Base-by-base conservation (phyloP, 1,140 invertebrate species). In the Luehdorfia chinensis region DNA sequence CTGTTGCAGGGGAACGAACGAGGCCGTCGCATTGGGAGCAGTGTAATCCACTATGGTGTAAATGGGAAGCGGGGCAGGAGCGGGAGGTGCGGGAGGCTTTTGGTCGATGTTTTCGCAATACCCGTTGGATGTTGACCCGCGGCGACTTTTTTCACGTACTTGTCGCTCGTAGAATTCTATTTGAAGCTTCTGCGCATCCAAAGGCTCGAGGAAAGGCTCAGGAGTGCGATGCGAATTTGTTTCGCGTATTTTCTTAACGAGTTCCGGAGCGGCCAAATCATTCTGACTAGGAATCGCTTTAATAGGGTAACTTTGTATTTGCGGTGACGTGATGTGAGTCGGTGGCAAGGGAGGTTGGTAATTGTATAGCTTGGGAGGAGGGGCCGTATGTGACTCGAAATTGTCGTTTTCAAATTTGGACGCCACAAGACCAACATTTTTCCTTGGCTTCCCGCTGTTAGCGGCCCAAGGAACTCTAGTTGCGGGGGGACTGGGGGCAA, bases 141-240 rank as follows among this genome's bases (percentile, higher is more conserved):
- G 70, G 23, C 72, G 76, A 25, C 58, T 65, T 44, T 87, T 81
- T 25, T 85, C 75, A 3, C 75, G 67, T 21, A 88, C 84, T 59
- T 87, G 83, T 52, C 73, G 78, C 49, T 88, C 87, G 39, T 88
- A 88, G 53, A 88, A 88, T 54, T 88, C 84, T 44, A 88, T 88
- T 51, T 88, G 87, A 14, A 87, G 50, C 39, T 70, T 67, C 45
- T 84, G 80, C 1, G 84, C 79, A 45, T 88, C 84, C 13, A 87
- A 61, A 55, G 80, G 84, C 0, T 56, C 63, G 0, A 62, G 13
- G 12, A 55, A 65, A 2, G 47, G 31, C 6, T 64, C 69, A 11
- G 60, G 47, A n/a, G 19, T 55, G 32, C 8, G 30, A 4, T 56
- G 50, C 4, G 43, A 39, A 47, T 76, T 74, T 2, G 69, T 59